Conservation (phyloP, 2,888 invertebrate genomes). For the Thecocarcelia acutangulata region DNA sequence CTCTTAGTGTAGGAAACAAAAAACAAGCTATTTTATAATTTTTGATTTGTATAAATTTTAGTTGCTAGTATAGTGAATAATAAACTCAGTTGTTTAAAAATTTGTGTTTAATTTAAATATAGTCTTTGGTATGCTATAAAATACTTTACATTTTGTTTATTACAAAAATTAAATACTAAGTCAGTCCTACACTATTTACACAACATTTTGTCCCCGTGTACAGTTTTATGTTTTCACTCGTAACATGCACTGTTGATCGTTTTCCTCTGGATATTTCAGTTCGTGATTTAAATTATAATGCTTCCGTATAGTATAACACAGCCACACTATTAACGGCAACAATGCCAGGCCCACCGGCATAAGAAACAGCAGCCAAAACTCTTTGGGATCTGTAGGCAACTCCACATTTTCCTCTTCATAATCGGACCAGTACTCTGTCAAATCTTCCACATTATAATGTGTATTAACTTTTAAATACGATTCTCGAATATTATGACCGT, state of each 20-base stretch:
- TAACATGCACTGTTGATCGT: slow-evolving; percentile 72
- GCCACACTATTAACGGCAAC: slow-evolving; percentile 78
- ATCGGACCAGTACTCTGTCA: slow-evolving; percentile 76
- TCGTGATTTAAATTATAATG: slow-evolving; percentile 65
- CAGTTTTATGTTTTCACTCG: background rate
- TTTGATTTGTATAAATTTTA: too few relatives aligned
- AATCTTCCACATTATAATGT: slow-evolving; percentile 74
- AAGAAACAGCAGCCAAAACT: slow-evolving; percentile 78
- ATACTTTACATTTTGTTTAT: too few relatives aligned
- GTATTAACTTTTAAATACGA: slow-evolving; percentile 75
- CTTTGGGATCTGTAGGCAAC: slow-evolving; percentile 71
- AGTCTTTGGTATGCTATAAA: too few relatives aligned
- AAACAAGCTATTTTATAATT: too few relatives aligned
- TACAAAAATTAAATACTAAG: too few relatives aligned
- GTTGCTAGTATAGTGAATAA: too few relatives aligned
- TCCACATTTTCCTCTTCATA: slow-evolving; percentile 73
- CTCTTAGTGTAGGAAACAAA: too few relatives aligned
- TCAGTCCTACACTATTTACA: too few relatives aligned
- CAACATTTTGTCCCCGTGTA: background rate
- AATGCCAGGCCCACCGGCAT: slow-evolving; percentile 79
- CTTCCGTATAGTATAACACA: slow-evolving; percentile 76
- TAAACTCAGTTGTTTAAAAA: too few relatives aligned
- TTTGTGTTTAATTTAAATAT: too few relatives aligned
- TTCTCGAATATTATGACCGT: slow-evolving; percentile 78
- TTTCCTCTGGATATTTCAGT: slow-evolving; percentile 73